These are phyloP conservation scores for Solenopsis invicta DNA, from an alignment of 1,140 invertebrate genomes.

Conservation along the genomic window DNA sequence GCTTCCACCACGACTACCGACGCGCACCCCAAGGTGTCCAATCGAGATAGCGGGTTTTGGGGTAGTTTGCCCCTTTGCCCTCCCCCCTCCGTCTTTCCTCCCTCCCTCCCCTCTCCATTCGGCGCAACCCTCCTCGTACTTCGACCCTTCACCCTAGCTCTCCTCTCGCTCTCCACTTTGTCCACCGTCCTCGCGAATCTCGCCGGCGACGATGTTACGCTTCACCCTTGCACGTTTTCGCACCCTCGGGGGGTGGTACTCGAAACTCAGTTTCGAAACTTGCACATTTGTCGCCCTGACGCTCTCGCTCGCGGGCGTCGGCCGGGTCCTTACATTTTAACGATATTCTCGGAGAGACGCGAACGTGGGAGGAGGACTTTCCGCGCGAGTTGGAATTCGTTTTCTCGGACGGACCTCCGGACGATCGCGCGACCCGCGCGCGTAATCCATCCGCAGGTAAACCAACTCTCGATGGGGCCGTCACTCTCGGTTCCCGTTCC, in stretches of 20 bases:
- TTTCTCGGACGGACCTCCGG: slow-evolving; percentile 59
- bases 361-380: slow-evolving; percentile 38
- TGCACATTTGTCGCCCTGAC: slow-evolving; percentile 69
- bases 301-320: slow-evolving; percentile 27
- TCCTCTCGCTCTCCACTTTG: slow-evolving; percentile 2
- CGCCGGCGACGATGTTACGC: slow-evolving; percentile 49
- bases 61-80: slow-evolving; percentile 13
- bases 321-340: slow-evolving; percentile 54
- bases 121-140: not conserved
- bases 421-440: not conserved
- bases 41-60: slow-evolving; percentile 74
- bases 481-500: not conserved
- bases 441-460: slow-evolving; percentile 13
- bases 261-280: slow-evolving; percentile 75
- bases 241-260: slow-evolving; percentile 60
- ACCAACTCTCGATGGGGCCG: slow-evolving; percentile 38
- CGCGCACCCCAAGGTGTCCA: slow-evolving; percentile 69
- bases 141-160: slow-evolving; percentile 31
- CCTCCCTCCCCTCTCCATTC: slow-evolving; percentile 10
- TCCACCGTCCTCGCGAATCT: slow-evolving; percentile 43
- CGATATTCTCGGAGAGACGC: slow-evolving; percentile 53
- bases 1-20: slow-evolving; percentile 41
- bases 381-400: slow-evolving; percentile 60
- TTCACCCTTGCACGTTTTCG: slow-evolving; percentile 69
- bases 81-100: not conserved